phyloP scores from a whole-genome alignment of 2,888 invertebrate genomes.

The Cerastoderma edule region DNA sequence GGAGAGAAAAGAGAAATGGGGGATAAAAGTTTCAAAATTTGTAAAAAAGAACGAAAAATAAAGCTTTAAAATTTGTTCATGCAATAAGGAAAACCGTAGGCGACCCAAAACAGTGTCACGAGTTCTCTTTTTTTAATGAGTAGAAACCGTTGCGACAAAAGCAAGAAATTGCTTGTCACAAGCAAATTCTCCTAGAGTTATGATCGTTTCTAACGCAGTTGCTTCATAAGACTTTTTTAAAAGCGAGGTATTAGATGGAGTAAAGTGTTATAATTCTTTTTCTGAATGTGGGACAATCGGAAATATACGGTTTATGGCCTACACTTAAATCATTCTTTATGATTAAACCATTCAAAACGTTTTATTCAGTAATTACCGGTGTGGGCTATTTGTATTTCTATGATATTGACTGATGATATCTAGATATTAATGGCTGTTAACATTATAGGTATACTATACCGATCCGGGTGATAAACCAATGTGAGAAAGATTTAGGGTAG shows the following conservation, averaged over 20 bases:
- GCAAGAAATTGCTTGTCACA: conserved; percentile 15
- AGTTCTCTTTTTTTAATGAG: neutral
- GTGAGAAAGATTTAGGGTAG: too few relatives aligned
- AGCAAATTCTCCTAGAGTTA: neutral
- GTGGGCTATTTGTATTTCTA: neutral
- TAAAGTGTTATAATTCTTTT: neutral
- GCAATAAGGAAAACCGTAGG: neutral
- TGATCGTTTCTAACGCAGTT: neutral
- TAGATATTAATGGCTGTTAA: neutral
- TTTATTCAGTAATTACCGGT: neutral
- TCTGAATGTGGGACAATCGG: too few relatives aligned
- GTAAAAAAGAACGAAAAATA: neutral
- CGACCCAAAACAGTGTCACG: neutral
- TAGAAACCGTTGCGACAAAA: conserved; percentile 5
- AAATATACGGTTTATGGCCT: too few relatives aligned
- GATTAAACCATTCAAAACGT: neutral
- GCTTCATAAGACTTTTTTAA: neutral
- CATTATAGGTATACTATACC: too few relatives aligned
- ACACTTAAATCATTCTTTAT: neutral
- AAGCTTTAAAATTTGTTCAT: conserved; percentile 3
- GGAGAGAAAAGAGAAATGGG: neutral
- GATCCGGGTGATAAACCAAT: too few relatives aligned
- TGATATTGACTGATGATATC: neutral
- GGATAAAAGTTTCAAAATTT: neutral
- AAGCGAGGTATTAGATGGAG: neutral